These are phyloP conservation scores for Rhynchopsitta pachyrhyncha DNA, from an alignment of 2,113 vertebrate genomes.

Conservation along the genomic window DNA sequence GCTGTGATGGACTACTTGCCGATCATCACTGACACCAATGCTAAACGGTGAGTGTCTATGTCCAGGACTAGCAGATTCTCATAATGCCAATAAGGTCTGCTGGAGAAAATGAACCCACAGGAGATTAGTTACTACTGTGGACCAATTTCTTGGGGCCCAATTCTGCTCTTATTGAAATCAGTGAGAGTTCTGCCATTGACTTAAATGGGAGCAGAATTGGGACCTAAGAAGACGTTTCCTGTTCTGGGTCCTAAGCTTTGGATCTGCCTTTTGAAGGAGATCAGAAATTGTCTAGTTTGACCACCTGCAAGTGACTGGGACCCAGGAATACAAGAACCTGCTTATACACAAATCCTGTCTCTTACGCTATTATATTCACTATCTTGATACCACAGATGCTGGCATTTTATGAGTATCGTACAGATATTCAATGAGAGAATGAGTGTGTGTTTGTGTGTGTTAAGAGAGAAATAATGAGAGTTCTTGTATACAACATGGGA, in stretches of 20 bases:
- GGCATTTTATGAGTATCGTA: neutral
- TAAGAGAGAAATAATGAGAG: neutral
- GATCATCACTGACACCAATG: slow-evolving; percentile 76
- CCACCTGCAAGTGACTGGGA: neutral
- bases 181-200: slow-evolving; percentile 62
- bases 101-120: neutral
- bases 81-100: neutral
- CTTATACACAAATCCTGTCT: neutral
- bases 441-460: neutral
- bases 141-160: slow-evolving; percentile 59
- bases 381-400: neutral
- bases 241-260: slow-evolving; percentile 24
- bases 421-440: neutral
- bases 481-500: neutral
- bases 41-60: slow-evolving; percentile 70
- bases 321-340: neutral
- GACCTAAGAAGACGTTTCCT: slow-evolving; percentile 44
- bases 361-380: neutral
- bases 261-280: slow-evolving; percentile 21
- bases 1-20: slow-evolving; percentile 92
- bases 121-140: neutral
- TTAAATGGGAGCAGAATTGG: slow-evolving; percentile 66
- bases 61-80: neutral
- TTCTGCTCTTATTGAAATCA: slow-evolving; percentile 68
- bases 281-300: slow-evolving; percentile 21